These are phyloP conservation scores for Ephydatia muelleri DNA, from an alignment of 37 sponge, comb jelly and placozoan species.

Conservation along the genomic window DNA sequence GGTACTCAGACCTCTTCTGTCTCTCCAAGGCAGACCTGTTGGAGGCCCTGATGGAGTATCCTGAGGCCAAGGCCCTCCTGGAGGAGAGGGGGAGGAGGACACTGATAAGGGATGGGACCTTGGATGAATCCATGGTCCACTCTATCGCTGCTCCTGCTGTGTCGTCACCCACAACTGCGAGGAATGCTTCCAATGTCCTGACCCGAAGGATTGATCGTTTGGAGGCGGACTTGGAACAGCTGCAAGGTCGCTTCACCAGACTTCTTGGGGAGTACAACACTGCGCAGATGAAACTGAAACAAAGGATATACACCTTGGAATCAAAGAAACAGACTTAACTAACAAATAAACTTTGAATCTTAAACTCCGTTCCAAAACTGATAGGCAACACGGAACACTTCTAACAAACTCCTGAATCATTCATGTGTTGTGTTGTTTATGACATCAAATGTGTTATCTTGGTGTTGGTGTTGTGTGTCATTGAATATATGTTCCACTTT, in stretches of 20 bases:
- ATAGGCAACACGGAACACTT: too few species aligned
- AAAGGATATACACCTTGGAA: conserved; percentile 61
- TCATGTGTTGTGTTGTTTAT: too few species aligned
- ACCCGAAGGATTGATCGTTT: conserved; percentile 27
- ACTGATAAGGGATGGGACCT: conserved; percentile 59
- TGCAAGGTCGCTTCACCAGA: conserved; percentile 60
- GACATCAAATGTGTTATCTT: too few species aligned
- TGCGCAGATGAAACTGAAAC: conserved; percentile 71
- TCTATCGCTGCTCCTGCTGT: background rate
- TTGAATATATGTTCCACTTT: too few species aligned
- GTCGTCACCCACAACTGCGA: background rate
- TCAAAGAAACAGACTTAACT: background rate
- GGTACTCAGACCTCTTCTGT: conserved; percentile 91
- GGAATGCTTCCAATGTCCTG: background rate
- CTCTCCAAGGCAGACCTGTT: conserved; percentile 87
- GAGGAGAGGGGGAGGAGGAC: conserved; percentile 74
- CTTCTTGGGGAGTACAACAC: conserved; percentile 71
- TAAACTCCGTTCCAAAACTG: too few species aligned
- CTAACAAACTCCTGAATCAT: too few species aligned
- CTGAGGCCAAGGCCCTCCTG: conserved; percentile 84
- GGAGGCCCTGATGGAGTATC: conserved; percentile 90
- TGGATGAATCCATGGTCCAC: conserved; percentile 23
- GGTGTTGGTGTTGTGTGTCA: too few species aligned
- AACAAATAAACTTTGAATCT: too few species aligned
- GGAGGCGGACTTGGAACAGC: conserved; percentile 59